Evolutionary conservation across 2,797 vertebrate species (phyloP), one percentile per base, ranked within the genome.

Genomic region (Calcarius lapponicus): DNA sequence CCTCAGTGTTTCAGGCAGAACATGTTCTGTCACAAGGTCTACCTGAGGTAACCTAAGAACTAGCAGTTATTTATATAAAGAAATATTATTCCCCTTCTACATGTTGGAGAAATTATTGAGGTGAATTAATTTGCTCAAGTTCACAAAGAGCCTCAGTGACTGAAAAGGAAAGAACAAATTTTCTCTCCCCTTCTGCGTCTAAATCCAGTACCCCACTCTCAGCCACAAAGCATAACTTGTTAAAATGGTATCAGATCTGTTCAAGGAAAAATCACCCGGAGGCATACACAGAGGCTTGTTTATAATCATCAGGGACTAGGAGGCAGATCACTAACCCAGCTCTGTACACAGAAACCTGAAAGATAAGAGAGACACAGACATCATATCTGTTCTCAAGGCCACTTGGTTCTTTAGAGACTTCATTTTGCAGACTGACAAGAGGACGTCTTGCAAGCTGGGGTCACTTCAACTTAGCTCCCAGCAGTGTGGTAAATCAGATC

Each of bases 261-360:
- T 67, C 28, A 53, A 92, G 72, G 40, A 78, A 91, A 88, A 92
- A 79, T 61, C 80, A 90, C 80, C 65, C 56, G 43, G 7, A 86
- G 93, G 58, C n/a, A 79, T 71, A 75, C 47, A 87, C 34, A 83
- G 81, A 86, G 72, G 66, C 76, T 93, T 92, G 61, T 80, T 93
- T 83, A 78, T 69, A 90, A 83, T 56, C 83, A 79, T 70, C 42
- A 56, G 73, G 61, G 75, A 80, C 51, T 32, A 45, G 53, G 31
- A 91, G 66, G 80, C 51, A 92, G 47, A 43, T 50, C 1, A 0
- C 69, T 83, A 89, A 80, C 67, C 64, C 81, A 66, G 48, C 36
- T 82, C 78, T 92, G 26, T 66, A 80, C 81, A 66, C 47, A 94
- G 65, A 66, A 92, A 88, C 29, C 25, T 47, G 43, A 71, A 92